Base-by-base conservation (phyloP, 2,888 invertebrate genomes). In the Amorpha juglandis region DNA sequence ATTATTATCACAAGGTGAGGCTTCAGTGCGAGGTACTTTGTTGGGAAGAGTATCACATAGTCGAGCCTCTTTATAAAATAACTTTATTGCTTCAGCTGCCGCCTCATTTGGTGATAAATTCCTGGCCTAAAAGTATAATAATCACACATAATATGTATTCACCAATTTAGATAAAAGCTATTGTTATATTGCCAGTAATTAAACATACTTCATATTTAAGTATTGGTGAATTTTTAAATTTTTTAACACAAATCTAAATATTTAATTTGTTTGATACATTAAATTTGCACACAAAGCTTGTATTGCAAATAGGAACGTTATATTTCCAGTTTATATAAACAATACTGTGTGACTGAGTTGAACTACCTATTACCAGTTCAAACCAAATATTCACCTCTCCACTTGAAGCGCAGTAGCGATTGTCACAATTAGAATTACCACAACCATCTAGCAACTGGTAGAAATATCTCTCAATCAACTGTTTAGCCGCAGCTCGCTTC, bases 371-470 rank as follows among this genome's bases (percentile, higher is more conserved):
- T 58, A 58, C 58, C 19, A 42, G 58, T 58, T 58, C 16, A 12
- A 58, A 42, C 58, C 14, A 58, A n/a, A 55, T 45, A 64, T 35
- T 87, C 91, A 98, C 97, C 93, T 96, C 95, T 78, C 97, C 97
- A 89, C 97, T 98, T 19, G 98, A 98, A 74, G 98, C 98, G 94
- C 98, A 98, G 86, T 96, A 95, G 81, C 95, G 95, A 91, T 98
- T 98, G 80, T 95, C 95, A 89, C 98, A 98, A 78, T 95, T 94
- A n/a, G 95, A 94, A 89, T 98, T 97, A 33, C 98, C 98, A 90
- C 98, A 98, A 75, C 98, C 98, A 86, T 98, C 97, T 52, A 97
- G 96, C 72, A 98, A 93, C 91, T 98, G 98, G 91, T 97, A 98
- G 88, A 98, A 98, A 90, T 98, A 98, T 80, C 97, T 95, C 89